Conservation (phyloP, 2,113 vertebrate genomes). For the Grammomys surdaster region DNA sequence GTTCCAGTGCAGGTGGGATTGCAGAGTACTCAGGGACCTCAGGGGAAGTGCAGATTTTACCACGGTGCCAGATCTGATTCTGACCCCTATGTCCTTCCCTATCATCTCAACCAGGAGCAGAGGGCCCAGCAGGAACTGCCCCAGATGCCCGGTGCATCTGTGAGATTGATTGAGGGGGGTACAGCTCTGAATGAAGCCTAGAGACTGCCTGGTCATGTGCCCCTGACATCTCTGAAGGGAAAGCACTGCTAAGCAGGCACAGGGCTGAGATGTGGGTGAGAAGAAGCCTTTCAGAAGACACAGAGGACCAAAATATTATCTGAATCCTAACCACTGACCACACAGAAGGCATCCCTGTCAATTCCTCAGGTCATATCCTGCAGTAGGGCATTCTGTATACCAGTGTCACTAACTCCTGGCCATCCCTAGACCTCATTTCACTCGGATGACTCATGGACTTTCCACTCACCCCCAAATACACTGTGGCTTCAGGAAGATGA, state of each 20-base stretch:
- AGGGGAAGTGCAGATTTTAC: neutral
- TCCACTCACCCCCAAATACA: neutral
- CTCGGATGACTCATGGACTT: neutral
- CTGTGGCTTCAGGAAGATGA: too few species aligned
- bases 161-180: neutral
- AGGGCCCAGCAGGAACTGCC: too few species aligned
- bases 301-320: neutral
- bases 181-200: neutral
- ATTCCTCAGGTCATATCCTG: too few species aligned
- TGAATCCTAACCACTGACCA: neutral
- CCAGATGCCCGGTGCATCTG: rapidly evolving
- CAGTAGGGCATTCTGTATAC: neutral
- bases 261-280: too few species aligned
- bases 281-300: neutral
- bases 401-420: neutral
- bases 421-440: neutral
- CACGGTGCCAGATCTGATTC: rapidly evolving
- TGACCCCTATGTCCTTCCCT: neutral
- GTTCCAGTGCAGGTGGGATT: neutral
- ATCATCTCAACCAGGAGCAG: neutral
- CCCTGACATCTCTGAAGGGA: neutral
- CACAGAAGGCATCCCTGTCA: neutral
- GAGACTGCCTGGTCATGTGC: too few species aligned
- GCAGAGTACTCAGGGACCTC: neutral
- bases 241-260: neutral